These are phyloP conservation scores for Drosophila kanekoi DNA, from an alignment of 2,888 invertebrate species.

Conservation along the genomic window DNA sequence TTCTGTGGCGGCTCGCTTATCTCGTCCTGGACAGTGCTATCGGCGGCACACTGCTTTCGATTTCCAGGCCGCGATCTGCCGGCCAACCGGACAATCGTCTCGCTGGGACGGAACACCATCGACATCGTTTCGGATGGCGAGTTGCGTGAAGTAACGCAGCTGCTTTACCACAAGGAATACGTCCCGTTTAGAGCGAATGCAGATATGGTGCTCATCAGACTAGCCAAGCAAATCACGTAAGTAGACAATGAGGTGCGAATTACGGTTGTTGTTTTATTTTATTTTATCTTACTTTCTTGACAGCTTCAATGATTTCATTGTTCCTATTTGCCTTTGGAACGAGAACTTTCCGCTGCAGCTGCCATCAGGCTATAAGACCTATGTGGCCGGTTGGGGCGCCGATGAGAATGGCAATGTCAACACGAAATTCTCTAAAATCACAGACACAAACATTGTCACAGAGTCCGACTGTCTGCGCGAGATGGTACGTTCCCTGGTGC, in stretches of 20 bases:
- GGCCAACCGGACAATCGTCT: slow-evolving; percentile 72
- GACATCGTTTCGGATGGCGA: slow-evolving; percentile 54
- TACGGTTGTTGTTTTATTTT: not conserved
- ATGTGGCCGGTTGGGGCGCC: slow-evolving; percentile 87
- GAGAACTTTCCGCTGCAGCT: slow-evolving; percentile 68
- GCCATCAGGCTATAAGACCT: slow-evolving; percentile 84
- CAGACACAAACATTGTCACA: slow-evolving; percentile 85
- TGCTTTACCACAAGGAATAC: slow-evolving; percentile 85
- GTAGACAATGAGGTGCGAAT: not conserved
- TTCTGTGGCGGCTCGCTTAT: slow-evolving; percentile 82
- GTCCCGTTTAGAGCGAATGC: slow-evolving; percentile 81
- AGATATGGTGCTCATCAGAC: slow-evolving; percentile 85
- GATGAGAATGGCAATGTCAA: slow-evolving; percentile 77
- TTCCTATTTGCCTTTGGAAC: slow-evolving; percentile 82
- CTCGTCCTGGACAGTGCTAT: slow-evolving; percentile 72
- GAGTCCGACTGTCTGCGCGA: slow-evolving; percentile 86
- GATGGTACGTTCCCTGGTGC: slow-evolving; percentile 77
- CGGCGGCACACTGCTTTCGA: slow-evolving; percentile 85
- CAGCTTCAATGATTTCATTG: slow-evolving; percentile 70
- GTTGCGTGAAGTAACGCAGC: slow-evolving; percentile 62
- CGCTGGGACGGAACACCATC: slow-evolving; percentile 85
- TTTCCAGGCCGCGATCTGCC: slow-evolving; percentile 49
- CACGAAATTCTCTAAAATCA: slow-evolving; percentile 84
- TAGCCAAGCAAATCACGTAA: slow-evolving; percentile 80
- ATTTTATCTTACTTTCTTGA: not conserved